phyloP scores from a whole-genome alignment of 2,113 vertebrate species.

The rabbit (Oryctolagus cuniculus) region DNA sequence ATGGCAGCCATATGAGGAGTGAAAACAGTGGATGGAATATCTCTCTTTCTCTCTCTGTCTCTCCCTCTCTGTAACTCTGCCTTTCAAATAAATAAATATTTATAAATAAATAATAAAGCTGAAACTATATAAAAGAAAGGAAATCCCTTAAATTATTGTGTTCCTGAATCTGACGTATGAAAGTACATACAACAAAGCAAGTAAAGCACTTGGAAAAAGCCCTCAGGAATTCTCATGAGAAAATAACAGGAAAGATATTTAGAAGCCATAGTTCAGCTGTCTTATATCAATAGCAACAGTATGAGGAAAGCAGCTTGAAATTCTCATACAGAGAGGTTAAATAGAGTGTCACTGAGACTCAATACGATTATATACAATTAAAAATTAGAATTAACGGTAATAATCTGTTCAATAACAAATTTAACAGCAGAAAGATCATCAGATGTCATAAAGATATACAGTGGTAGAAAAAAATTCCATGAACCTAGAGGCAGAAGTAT shows the following conservation, averaged over 20 bases:
- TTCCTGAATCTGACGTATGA: neutral
- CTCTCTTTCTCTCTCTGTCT: too few species aligned
- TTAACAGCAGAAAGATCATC: neutral
- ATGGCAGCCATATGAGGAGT: too few species aligned
- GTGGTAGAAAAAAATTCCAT: neutral
- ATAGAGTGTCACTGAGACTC: conserved; percentile 5
- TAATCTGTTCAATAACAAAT: conserved; percentile 20
- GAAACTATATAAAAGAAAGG: neutral
- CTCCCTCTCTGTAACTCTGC: too few species aligned
- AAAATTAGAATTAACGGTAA: conserved; percentile 32
- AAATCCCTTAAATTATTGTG: conserved; percentile 14
- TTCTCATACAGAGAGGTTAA: conserved; percentile 23
- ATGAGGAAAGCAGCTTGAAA: neutral
- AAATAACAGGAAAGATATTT: conserved; percentile 51
- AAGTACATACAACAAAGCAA: neutral
- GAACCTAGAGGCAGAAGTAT: conserved; percentile 31
- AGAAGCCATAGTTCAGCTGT: neutral
- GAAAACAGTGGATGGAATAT: too few species aligned
- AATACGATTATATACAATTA: neutral
- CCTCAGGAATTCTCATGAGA: neutral
- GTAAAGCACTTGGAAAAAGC: neutral
- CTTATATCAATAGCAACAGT: neutral
- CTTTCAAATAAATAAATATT: too few species aligned
- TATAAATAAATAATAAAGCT: too few species aligned
- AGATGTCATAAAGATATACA: neutral